phyloP scores from a whole-genome alignment of 2,113 vertebrate species.

The Forbesichthys agassizii region DNA sequence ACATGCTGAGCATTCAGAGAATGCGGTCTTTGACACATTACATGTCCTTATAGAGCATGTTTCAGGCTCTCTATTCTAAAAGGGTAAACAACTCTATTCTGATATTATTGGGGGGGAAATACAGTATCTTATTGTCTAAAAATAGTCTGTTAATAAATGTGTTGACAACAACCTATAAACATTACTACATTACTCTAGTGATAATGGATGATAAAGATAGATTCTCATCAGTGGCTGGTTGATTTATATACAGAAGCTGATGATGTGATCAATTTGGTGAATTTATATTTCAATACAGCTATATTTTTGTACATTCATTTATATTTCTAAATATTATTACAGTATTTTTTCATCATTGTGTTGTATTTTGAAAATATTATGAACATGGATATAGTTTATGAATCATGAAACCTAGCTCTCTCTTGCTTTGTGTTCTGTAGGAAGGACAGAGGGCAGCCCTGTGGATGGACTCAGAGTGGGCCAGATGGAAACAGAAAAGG shows the following conservation, averaged over 20 bases:
- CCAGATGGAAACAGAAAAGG: slow-evolving; percentile 98
- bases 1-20: slow-evolving; percentile 25
- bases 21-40: slow-evolving; percentile 6
- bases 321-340: neutral
- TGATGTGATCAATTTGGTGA: neutral
- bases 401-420: slow-evolving; percentile 1
- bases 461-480: slow-evolving; percentile 95
- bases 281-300: neutral
- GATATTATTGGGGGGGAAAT: neutral
- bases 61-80: slow-evolving; percentile 3
- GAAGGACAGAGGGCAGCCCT: slow-evolving; percentile 85
- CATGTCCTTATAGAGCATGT: neutral
- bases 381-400: neutral
- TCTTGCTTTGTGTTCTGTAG: slow-evolving; percentile 58
- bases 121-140: no score
- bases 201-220: neutral
- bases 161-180: neutral
- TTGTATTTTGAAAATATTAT: neutral
- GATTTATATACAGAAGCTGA: neutral
- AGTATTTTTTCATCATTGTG: neutral
- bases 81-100: neutral
- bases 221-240: neutral
- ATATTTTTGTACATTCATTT: neutral
- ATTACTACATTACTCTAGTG: neutral
- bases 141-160: no score